Conservation (phyloP, 1,140 invertebrate genomes). For the Heliconius hermathena region DNA sequence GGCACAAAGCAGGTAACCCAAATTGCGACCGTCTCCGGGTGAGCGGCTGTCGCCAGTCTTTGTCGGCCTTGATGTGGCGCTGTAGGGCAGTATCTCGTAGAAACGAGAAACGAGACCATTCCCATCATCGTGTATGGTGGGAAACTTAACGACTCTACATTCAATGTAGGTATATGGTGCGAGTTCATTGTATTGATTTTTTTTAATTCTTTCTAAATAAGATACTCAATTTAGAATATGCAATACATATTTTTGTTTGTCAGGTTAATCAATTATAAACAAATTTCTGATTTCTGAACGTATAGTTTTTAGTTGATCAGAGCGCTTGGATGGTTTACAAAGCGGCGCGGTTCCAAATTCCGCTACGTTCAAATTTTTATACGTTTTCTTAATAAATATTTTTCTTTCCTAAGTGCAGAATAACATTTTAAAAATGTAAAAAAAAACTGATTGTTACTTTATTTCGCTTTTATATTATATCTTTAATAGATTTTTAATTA, state of each 20-base stretch:
- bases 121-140: constrained; percentile 58
- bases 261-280: not conserved
- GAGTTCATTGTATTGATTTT: constrained; percentile 10
- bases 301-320: too few relatives aligned
- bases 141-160: constrained; percentile 52
- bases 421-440: too few relatives aligned
- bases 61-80: constrained; percentile 58
- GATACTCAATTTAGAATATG: not conserved
- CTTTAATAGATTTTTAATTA: not conserved
- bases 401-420: too few relatives aligned
- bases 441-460: not conserved
- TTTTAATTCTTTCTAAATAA: constrained; percentile 21
- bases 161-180: constrained; percentile 14
- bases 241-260: not conserved
- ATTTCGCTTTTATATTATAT: not conserved
- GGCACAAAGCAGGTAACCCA: constrained; percentile 42
- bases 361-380: too few relatives aligned
- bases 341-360: too few relatives aligned
- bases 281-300: not conserved
- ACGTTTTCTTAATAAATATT: too few relatives aligned
- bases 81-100: constrained; percentile 66
- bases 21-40: constrained; percentile 47
- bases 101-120: constrained; percentile 64
- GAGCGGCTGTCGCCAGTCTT: constrained; percentile 52
- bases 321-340: too few relatives aligned